These are phyloP conservation scores for Pollachius pollachius DNA, from an alignment of 2,113 vertebrate species.

Conservation along the genomic window DNA sequence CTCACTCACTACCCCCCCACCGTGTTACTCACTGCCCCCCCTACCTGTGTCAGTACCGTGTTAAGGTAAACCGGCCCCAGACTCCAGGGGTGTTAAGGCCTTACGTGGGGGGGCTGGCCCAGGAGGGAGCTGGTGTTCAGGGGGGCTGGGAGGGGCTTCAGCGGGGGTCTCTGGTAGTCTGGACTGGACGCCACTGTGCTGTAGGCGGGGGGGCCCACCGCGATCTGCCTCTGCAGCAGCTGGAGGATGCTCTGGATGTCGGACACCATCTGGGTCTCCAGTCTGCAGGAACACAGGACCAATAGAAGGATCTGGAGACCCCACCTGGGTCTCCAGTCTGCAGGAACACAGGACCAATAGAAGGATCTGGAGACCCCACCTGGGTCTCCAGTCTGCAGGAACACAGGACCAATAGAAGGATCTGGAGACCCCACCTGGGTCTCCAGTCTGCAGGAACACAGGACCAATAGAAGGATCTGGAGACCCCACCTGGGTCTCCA, in stretches of 20 bases:
- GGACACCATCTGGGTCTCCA: slow-evolving; percentile 94
- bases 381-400: too few relatives aligned
- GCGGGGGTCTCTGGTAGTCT: slow-evolving; percentile 80
- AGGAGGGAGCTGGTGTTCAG: slow-evolving; percentile 81
- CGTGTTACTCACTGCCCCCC: too few relatives aligned
- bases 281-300: slow-evolving; percentile 65
- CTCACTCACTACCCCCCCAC: too few relatives aligned
- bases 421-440: slow-evolving; percentile 94
- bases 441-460: slow-evolving; percentile 81
- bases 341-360: slow-evolving; percentile 16
- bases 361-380: too few relatives aligned
- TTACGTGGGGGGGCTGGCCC: slow-evolving; percentile 82
- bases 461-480: too few relatives aligned
- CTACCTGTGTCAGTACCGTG: too few relatives aligned
- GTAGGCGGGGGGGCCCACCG: slow-evolving; percentile 90
- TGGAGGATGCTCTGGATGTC: slow-evolving; percentile 95
- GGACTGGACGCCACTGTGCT: slow-evolving; percentile 85
- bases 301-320: slow-evolving; percentile 76
- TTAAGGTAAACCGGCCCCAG: too few relatives aligned
- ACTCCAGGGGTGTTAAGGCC: too few relatives aligned
- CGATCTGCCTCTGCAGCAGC: slow-evolving; percentile 88
- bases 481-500: too few relatives aligned
- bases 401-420: neutral
- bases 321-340: slow-evolving; percentile 96
- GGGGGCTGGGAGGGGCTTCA: slow-evolving; percentile 73